phyloP scores from a whole-genome alignment of 2,888 invertebrate genomes.

The Leptinotarsa tumamoca region DNA sequence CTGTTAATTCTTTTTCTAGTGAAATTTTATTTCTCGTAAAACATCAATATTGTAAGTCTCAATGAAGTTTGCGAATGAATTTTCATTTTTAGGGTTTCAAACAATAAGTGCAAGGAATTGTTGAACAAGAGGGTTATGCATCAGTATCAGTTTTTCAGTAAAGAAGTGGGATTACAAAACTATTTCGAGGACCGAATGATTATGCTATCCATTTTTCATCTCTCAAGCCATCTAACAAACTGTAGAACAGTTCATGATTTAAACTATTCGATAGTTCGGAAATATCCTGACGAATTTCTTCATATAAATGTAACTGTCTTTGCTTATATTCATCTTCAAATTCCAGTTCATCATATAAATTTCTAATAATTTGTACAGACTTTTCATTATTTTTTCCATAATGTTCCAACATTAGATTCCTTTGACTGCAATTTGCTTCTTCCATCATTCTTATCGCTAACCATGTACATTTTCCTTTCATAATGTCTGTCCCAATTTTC shows the following conservation, averaged over 20 bases:
- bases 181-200: not conserved
- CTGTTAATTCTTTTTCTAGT: too few species aligned
- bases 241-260: conserved; percentile 3
- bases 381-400: conserved; percentile 78
- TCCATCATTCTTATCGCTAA: conserved; percentile 88
- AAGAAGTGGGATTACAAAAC: too few species aligned
- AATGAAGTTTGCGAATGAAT: too few species aligned
- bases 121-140: too few species aligned
- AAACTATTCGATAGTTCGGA: not conserved
- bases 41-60: too few species aligned
- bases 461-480: conserved; percentile 97
- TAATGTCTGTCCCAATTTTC: conserved; percentile 90
- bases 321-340: not conserved
- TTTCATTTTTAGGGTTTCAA: too few species aligned
- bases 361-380: conserved; percentile 76
- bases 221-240: not conserved
- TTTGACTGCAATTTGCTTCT: conserved; percentile 77
- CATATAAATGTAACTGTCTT: not conserved
- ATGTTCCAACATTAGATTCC: conserved; percentile 77
- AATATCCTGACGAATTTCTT: not conserved
- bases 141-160: too few species aligned
- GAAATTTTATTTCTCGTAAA: too few species aligned
- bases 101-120: too few species aligned
- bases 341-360: conserved; percentile 18
- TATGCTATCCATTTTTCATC: not conserved